These are phyloP conservation scores for Bicyclus anynana DNA, from an alignment of 1,140 invertebrate genomes.

Conservation along the genomic window DNA sequence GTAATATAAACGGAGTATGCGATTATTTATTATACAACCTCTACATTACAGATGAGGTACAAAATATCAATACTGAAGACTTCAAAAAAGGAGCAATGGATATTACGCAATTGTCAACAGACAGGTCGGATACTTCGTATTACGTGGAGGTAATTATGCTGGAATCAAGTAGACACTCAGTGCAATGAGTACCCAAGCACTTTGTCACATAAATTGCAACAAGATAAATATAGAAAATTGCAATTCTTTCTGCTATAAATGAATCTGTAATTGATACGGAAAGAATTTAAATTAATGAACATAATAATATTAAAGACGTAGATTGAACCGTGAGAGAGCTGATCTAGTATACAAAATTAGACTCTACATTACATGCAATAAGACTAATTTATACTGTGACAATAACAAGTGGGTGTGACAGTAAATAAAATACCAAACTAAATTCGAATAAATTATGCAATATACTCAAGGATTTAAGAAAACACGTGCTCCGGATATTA, in stretches of 20 bases:
- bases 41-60: neutral
- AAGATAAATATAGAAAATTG: neutral
- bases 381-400: neutral
- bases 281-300: neutral
- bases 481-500: neutral
- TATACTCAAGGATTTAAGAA: neutral
- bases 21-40: neutral
- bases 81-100: neutral
- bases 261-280: neutral
- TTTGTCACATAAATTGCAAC: neutral
- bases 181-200: neutral
- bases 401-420: neutral
- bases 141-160: neutral
- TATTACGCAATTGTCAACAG: neutral
- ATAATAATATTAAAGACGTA: neutral
- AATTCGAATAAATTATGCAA: neutral
- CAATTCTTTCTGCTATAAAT: neutral
- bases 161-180: neutral
- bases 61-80: neutral
- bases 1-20: neutral
- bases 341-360: neutral
- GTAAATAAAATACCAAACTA: neutral
- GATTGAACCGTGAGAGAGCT: neutral
- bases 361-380: neutral
- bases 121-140: neutral